A percentile compares a stretch with the other conserved stretches of the same genome.
These are phyloP conservation scores for Idris sp. DNA, from an alignment of 1,140 invertebrate genomes.

Conservation along the genomic window DNA sequence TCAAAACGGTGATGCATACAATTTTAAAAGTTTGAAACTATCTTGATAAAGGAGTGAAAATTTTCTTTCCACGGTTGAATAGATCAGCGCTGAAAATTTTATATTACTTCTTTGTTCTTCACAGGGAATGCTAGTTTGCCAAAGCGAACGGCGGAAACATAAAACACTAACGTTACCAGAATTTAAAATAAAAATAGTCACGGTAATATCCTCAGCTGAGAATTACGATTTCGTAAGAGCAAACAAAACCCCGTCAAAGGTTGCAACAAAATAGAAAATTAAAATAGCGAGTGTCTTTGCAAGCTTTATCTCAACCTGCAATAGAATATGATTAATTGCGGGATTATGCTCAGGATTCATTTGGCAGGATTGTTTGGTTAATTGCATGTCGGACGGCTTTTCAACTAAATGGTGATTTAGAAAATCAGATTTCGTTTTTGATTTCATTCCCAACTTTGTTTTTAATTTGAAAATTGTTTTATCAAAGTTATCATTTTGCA, in stretches of 20 bases:
- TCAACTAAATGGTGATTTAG: too few relatives aligned
- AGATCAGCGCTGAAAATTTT: constrained; percentile 35
- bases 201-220: constrained; percentile 37
- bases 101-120: constrained; percentile 47
- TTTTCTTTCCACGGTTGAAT: constrained; percentile 27
- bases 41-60: constrained; percentile 38
- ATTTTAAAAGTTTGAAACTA: constrained; percentile 37
- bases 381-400: too few relatives aligned
- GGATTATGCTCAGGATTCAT: too few relatives aligned
- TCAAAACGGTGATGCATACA: too few relatives aligned
- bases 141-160: constrained; percentile 50
- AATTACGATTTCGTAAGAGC: constrained; percentile 38
- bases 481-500: too few relatives aligned
- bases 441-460: too few relatives aligned
- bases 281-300: background rate
- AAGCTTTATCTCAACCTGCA: too few relatives aligned
- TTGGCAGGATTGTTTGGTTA: too few relatives aligned
- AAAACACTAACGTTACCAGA: constrained; percentile 36
- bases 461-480: too few relatives aligned
- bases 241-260: constrained; percentile 26
- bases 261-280: background rate
- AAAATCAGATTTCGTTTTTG: too few relatives aligned
- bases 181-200: constrained; percentile 47
- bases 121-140: constrained; percentile 12
- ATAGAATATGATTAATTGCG: too few relatives aligned